Evolutionary conservation across 1,140 invertebrate species (phyloP).

Genomic region (Metopolophium dirhodum): DNA sequence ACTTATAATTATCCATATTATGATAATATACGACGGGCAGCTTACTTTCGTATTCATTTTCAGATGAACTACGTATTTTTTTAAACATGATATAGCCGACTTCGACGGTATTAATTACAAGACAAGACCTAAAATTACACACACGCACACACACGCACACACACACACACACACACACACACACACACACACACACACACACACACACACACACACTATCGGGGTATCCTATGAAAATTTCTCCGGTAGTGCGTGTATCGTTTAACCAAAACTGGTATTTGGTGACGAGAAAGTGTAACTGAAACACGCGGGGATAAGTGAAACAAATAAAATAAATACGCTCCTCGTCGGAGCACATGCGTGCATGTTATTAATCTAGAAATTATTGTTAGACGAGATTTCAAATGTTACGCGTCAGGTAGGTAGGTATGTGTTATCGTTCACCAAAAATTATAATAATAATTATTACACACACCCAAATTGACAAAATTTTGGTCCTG

Average conservation of each 20-base stretch:
- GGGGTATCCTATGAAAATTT: conserved; percentile 29
- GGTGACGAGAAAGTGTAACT: conserved; percentile 51
- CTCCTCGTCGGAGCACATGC: neutral
- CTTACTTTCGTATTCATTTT: neutral
- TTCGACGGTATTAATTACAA: neutral
- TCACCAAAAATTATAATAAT: too few species aligned
- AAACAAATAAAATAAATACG: conserved; percentile 21
- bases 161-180: neutral
- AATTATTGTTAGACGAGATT: conserved; percentile 13
- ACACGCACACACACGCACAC: neutral
- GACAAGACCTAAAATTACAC: neutral
- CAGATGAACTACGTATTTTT: neutral
- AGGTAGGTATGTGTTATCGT: neutral
- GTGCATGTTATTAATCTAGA: conserved; percentile 14
- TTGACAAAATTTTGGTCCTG: conserved; percentile 30
- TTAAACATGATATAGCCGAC: neutral
- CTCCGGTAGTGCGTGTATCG: conserved; percentile 39
- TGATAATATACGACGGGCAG: neutral
- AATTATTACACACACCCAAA: conserved; percentile 10
- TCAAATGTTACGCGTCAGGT: conserved; percentile 12
- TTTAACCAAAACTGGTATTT: conserved; percentile 32
- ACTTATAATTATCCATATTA: neutral
- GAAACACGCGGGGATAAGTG: conserved; percentile 5
- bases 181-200: neutral
- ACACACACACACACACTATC: too few species aligned